Conservation (phyloP, 2,888 invertebrate species). For the Buathra laborator region DNA sequence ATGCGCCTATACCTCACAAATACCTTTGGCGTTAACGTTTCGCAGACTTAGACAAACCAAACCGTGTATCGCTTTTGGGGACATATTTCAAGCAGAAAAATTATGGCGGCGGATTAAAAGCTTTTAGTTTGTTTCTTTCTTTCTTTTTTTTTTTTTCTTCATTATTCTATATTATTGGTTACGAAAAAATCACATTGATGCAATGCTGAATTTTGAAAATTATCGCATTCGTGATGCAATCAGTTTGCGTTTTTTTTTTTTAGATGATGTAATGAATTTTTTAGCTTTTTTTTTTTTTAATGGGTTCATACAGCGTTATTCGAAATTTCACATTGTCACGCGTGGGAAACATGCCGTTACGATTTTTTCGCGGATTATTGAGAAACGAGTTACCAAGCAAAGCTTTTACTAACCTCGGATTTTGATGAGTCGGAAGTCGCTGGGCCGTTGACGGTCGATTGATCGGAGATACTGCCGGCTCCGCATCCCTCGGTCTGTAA, state of each 20-base stretch:
- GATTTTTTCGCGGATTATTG: constrained; percentile 41
- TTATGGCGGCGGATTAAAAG: constrained; percentile 64
- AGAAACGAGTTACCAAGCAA: constrained; percentile 40
- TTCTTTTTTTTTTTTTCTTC: constrained; percentile 16
- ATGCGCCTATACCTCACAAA: constrained; percentile 53
- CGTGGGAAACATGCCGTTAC: constrained; percentile 61
- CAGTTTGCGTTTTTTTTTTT: background rate
- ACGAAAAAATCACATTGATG: background rate
- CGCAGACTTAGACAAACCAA: constrained; percentile 63
- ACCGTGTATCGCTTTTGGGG: constrained; percentile 61
- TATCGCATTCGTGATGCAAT: background rate
- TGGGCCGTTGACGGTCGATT: constrained; percentile 81
- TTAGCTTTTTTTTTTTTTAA: background rate
- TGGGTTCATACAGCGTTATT: constrained; percentile 22
- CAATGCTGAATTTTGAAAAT: background rate
- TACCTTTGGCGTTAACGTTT: constrained; percentile 58
- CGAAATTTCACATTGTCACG: constrained; percentile 38
- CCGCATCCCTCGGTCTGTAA: constrained; percentile 77
- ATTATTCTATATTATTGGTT: background rate
- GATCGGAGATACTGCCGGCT: constrained; percentile 79
- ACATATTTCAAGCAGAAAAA: constrained; percentile 62
- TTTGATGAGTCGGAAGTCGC: constrained; percentile 79
- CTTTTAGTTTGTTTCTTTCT: constrained; percentile 31
- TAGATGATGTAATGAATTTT: background rate
- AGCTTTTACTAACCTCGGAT: constrained; percentile 81